These are phyloP conservation scores for Mus caroli DNA, from an alignment of 2,797 vertebrate genomes.

Conservation along the genomic window DNA sequence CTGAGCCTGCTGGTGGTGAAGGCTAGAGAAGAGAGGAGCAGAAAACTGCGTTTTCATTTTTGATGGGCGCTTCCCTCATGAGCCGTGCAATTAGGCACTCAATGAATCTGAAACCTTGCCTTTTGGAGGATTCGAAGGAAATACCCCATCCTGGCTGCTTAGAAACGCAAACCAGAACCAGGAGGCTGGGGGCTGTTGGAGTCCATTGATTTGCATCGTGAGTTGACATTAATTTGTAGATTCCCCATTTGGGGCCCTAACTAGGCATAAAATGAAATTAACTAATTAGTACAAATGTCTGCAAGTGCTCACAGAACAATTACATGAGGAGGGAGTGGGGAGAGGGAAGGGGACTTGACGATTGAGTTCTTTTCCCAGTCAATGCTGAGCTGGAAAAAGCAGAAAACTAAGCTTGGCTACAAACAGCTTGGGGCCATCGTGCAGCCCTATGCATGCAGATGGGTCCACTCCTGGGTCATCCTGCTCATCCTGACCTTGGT, in stretches of 20 bases:
- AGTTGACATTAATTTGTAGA: constrained; percentile 36
- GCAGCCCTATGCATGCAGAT: rapidly evolving
- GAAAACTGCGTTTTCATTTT: constrained; percentile 33
- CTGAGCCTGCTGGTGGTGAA: not conserved
- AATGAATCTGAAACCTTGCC: constrained; percentile 63
- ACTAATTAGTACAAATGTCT: constrained; percentile 63
- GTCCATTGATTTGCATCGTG: not conserved
- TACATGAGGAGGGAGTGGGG: not conserved
- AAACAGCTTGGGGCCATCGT: rapidly evolving
- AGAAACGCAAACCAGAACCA: constrained; percentile 52
- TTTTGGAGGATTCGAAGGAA: constrained; percentile 59
- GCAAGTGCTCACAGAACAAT: constrained; percentile 17
- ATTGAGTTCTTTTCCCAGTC: not conserved
- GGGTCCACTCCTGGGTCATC: not conserved
- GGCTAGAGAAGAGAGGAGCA: not conserved
- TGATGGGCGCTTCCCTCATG: constrained; percentile 13
- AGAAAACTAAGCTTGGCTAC: rapidly evolving
- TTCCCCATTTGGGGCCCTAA: constrained; percentile 35
- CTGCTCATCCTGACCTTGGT: not conserved
- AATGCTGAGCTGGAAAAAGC: not conserved
- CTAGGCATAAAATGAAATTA: constrained; percentile 62
- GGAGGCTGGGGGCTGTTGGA: not conserved
- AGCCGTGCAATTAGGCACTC: constrained; percentile 45
- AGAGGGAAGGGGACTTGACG: not conserved
- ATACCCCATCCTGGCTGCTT: constrained; percentile 19